phyloP scores from a whole-genome alignment of 2,113 vertebrate species.

The Ptyas mucosa region DNA sequence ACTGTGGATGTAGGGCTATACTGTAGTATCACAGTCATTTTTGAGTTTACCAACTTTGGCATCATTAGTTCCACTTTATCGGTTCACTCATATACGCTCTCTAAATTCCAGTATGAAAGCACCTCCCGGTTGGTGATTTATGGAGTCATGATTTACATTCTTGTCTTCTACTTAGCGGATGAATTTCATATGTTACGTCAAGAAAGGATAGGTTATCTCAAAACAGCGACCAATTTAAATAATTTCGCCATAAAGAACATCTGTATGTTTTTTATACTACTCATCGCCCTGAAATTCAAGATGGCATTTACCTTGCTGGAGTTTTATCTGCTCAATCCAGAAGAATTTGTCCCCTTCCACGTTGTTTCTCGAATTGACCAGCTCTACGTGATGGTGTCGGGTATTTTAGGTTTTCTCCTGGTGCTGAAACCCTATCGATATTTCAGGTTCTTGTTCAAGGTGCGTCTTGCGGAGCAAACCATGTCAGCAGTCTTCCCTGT shows the following conservation, averaged over 20 bases:
- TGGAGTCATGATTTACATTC: constrained; percentile 35
- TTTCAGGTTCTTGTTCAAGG: constrained; percentile 37
- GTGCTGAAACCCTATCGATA: constrained; percentile 65
- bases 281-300: constrained; percentile 44
- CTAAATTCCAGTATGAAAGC: constrained; percentile 24
- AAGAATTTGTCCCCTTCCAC: constrained; percentile 64
- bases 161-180: constrained; percentile 13
- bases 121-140: constrained; percentile 25
- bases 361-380: constrained; percentile 54
- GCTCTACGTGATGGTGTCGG: constrained; percentile 34
- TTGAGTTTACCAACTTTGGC: constrained; percentile 61
- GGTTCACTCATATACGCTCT: constrained; percentile 52
- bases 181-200: constrained; percentile 37
- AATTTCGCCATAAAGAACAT: constrained; percentile 47
- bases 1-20: constrained; percentile 53
- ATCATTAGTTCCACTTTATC: constrained; percentile 51
- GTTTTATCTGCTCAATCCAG: constrained; percentile 30
- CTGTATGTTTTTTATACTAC: constrained; percentile 36
- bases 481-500: constrained; percentile 35
- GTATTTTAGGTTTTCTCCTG: constrained; percentile 58
- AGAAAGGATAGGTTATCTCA: constrained; percentile 44
- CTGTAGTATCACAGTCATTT: constrained; percentile 57
- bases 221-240: constrained; percentile 37
- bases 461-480: constrained; percentile 57
- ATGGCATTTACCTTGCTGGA: constrained; percentile 38